These are phyloP conservation scores for Metaphire vulgaris DNA, from an alignment of 1,140 invertebrate genomes.

Conservation along the genomic window DNA sequence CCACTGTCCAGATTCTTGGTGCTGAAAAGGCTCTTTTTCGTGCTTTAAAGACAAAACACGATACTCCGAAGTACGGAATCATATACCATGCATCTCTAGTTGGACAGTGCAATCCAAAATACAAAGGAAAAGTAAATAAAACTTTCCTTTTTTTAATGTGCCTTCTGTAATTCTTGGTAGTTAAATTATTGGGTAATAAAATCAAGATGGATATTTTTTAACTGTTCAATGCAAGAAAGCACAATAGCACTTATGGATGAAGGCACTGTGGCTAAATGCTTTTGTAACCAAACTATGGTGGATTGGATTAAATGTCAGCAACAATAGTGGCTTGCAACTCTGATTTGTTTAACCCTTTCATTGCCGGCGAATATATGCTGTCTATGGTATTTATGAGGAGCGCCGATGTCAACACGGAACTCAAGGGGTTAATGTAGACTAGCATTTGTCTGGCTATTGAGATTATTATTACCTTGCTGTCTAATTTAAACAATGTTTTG, in stretches of 20 bases:
- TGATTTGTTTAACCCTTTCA: too few relatives aligned
- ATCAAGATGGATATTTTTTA: not conserved
- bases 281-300: not conserved
- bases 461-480: not conserved
- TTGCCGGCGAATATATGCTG: too few relatives aligned
- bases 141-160: not conserved
- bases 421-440: not conserved
- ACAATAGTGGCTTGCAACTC: not conserved
- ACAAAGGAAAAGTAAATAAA: conserved; percentile 72
- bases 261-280: not conserved
- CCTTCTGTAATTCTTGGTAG: not conserved
- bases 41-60: conserved; percentile 91
- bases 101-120: conserved; percentile 74
- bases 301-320: not conserved
- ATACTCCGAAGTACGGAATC: conserved; percentile 98
- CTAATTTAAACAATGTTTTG: not conserved
- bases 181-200: not conserved
- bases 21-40: conserved; percentile 97
- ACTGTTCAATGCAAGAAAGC: too few relatives aligned
- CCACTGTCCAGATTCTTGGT: conserved; percentile 94
- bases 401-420: not conserved
- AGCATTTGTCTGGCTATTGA: not conserved
- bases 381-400: too few relatives aligned
- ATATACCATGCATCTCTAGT: conserved; percentile 94
- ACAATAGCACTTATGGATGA: too few relatives aligned